Evolutionary conservation across 1,140 invertebrate species (phyloP).

Genomic region (Lepidostoma basale): DNA sequence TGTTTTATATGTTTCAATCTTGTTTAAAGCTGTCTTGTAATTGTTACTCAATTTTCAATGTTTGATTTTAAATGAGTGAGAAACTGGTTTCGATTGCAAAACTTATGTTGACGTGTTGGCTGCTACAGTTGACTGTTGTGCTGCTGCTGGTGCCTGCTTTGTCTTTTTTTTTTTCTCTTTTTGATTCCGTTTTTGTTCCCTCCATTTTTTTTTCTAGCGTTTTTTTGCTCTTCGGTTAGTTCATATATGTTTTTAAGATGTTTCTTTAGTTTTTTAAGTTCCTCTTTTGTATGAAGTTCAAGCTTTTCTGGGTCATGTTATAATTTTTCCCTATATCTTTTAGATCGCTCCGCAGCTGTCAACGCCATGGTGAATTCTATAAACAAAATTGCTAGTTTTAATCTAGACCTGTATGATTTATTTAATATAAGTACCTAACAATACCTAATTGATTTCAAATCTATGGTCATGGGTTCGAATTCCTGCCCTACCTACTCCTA

Average conservation of each 20-base stretch:
- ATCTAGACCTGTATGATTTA: background rate
- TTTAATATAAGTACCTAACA: background rate
- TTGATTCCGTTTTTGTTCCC: slow-evolving; percentile 1
- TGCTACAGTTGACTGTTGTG: background rate
- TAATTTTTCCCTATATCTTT: background rate
- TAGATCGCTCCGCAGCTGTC: background rate
- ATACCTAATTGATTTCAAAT: background rate
- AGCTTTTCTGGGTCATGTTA: background rate
- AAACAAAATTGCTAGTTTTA: background rate
- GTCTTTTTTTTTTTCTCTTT: background rate
- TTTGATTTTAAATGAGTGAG: background rate
- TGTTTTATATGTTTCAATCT: background rate
- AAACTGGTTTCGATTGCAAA: background rate
- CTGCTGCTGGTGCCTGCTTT: background rate
- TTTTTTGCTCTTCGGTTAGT: background rate
- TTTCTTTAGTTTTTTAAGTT: background rate
- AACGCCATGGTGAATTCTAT: background rate
- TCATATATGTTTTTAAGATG: background rate
- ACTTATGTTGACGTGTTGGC: background rate
- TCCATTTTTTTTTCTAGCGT: background rate
- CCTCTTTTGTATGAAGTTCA: too few species aligned
- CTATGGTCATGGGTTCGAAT: background rate
- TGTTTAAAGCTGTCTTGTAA: background rate
- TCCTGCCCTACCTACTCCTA: background rate
- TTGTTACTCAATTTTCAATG: background rate